Conservation (phyloP, 2,888 invertebrate species). For the Ochlodes sylvanus region DNA sequence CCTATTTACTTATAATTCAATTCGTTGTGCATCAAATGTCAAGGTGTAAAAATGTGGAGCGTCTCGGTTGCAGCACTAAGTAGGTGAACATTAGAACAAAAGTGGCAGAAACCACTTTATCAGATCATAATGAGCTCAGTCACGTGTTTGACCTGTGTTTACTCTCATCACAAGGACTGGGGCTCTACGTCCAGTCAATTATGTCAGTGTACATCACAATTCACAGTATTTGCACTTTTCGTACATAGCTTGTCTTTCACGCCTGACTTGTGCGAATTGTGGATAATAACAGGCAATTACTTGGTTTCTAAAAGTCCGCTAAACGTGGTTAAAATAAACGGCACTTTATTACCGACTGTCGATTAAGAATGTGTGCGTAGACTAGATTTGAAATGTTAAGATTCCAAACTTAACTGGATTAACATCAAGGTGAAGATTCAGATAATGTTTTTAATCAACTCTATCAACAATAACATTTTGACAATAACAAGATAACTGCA, state of each 20-base stretch:
- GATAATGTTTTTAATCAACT: not conserved
- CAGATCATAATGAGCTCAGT: constrained; percentile 71
- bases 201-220: constrained; percentile 54
- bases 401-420: constrained; percentile 2
- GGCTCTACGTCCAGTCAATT: constrained; percentile 49
- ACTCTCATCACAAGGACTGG: constrained; percentile 70
- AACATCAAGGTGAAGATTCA: not conserved
- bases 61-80: constrained; percentile 25
- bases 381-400: constrained; percentile 3
- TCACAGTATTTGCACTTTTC: constrained; percentile 46
- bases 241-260: constrained; percentile 30
- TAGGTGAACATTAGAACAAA: constrained; percentile 53
- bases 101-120: constrained; percentile 66
- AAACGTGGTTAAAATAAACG: constrained; percentile 26
- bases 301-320: constrained; percentile 31
- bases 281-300: constrained; percentile 30
- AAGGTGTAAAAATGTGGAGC: constrained; percentile 26
- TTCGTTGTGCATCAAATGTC: constrained; percentile 31
- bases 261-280: constrained; percentile 33
- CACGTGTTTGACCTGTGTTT: constrained; percentile 81
- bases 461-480: too few relatives aligned
- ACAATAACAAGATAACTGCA: too few relatives aligned
- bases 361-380: constrained; percentile 9
- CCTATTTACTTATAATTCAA: constrained; percentile 15
- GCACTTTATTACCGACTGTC: constrained; percentile 10